Percentiles rank a stretch among this genome's conserved stretches.
Conservation (phyloP, 2,888 invertebrate genomes). For the Synanthedon andrenaeformis region DNA sequence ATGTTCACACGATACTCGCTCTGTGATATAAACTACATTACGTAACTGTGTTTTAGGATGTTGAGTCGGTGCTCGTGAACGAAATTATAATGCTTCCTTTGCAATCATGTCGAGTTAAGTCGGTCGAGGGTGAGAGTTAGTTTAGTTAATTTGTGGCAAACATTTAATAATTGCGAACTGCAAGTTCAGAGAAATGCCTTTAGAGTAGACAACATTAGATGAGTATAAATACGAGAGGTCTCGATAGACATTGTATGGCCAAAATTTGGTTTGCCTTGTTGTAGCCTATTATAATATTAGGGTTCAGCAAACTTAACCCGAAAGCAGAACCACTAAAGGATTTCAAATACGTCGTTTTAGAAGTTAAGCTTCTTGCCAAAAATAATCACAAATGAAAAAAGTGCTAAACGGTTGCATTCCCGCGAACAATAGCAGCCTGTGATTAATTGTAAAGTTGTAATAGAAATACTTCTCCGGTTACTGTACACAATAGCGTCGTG, state of each 20-base stretch:
- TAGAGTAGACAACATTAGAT: too few relatives aligned
- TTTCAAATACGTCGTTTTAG: too few relatives aligned
- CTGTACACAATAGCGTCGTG: constrained; percentile 10
- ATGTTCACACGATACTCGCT: not conserved
- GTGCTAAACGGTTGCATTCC: not conserved
- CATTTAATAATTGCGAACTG: constrained; percentile 9
- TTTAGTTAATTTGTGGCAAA: not conserved
- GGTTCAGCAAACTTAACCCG: too few relatives aligned
- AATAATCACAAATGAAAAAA: not conserved
- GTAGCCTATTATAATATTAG: too few relatives aligned
- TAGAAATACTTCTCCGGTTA: constrained; percentile 15
- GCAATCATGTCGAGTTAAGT: constrained; percentile 1
- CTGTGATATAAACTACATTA: not conserved
- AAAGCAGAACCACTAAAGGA: too few relatives aligned
- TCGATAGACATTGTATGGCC: too few relatives aligned
- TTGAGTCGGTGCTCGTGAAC: too few relatives aligned
- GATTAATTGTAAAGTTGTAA: constrained; percentile 5
- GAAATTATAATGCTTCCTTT: too few relatives aligned
- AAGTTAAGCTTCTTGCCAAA: not conserved
- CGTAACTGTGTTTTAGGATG: not conserved
- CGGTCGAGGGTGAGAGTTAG: too few relatives aligned
- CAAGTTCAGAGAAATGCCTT: too few relatives aligned
- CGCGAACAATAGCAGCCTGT: not conserved
- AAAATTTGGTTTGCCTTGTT: too few relatives aligned
- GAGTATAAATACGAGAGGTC: too few relatives aligned